Conservation (phyloP, 35 echinoderm and acorn worm genomes). For the Ptychodera flava region DNA sequence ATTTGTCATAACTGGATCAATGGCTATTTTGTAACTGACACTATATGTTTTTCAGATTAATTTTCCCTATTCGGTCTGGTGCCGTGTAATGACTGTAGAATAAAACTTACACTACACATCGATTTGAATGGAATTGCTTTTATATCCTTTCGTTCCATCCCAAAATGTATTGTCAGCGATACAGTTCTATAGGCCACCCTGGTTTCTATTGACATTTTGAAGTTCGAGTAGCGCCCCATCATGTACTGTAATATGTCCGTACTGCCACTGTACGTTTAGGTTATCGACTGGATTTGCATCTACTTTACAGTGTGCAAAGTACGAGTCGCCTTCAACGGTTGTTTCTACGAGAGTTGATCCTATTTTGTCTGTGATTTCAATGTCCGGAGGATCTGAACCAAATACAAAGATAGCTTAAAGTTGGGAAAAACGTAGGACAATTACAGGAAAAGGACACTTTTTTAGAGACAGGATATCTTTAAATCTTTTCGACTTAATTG, state of each 20-base stretch:
- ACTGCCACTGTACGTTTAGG: background rate
- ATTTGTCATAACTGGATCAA: no score
- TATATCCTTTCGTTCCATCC: background rate
- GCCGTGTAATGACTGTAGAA: no score
- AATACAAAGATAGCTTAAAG: no score
- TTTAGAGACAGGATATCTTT: no score
- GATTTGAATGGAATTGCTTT: no score
- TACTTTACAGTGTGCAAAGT: background rate
- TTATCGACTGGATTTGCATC: background rate
- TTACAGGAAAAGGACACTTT: no score
- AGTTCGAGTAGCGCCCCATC: background rate
- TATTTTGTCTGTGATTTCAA: background rate
- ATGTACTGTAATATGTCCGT: background rate
- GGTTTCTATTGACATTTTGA: background rate
- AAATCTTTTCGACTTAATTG: no score
- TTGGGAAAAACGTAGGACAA: no score
- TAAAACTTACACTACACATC: no score
- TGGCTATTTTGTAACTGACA: no score
- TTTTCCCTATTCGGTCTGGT: no score
- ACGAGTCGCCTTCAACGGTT: background rate
- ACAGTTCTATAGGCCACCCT: background rate
- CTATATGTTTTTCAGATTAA: no score
- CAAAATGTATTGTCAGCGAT: background rate
- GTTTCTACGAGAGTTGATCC: background rate
- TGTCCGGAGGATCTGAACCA: background rate